These are phyloP conservation scores for Sceliomorpha sp. DNA, from an alignment of 2,888 invertebrate species.

Conservation along the genomic window DNA sequence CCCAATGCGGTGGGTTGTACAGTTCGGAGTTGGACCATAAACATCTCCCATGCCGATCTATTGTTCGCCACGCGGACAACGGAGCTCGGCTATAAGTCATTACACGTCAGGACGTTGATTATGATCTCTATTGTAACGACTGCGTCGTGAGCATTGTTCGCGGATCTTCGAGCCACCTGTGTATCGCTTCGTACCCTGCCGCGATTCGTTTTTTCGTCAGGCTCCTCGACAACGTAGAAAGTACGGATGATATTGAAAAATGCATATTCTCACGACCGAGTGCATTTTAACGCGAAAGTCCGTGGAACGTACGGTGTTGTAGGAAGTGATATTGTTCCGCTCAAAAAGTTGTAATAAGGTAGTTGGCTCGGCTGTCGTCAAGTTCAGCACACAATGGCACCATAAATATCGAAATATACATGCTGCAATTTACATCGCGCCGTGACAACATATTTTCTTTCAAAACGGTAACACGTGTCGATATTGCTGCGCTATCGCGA, in stretches of 20 bases:
- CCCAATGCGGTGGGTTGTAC: not conserved
- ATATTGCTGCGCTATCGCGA: too few relatives aligned
- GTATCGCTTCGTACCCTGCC: conserved; percentile 13
- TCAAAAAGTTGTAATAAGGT: conserved; percentile 1
- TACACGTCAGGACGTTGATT: conserved; percentile 74
- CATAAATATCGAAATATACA: conserved; percentile 3
- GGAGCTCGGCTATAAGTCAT: conserved; percentile 71
- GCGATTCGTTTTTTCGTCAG: not conserved
- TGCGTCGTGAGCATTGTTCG: conserved; percentile 73
- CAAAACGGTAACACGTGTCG: too few relatives aligned
- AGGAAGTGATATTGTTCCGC: conserved; percentile 1
- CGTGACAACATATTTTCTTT: too few relatives aligned
- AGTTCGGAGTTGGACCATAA: conserved; percentile 58
- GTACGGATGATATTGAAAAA: conserved; percentile 7
- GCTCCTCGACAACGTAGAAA: conserved; percentile 9
- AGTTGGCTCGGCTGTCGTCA: too few relatives aligned
- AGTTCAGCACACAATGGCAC: not conserved
- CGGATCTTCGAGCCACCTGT: conserved; percentile 66
- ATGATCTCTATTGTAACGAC: conserved; percentile 75
- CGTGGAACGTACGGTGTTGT: not conserved
- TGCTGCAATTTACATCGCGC: too few relatives aligned
- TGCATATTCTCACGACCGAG: conserved; percentile 9
- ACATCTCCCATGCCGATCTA: conserved; percentile 70
- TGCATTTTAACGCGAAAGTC: conserved; percentile 11
- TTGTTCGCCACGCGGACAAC: conserved; percentile 66